Evolutionary conservation across 2,888 invertebrate genomes (phyloP), one percentile per base, ranked within the genome.

Genomic region (Athalia rosae): DNA sequence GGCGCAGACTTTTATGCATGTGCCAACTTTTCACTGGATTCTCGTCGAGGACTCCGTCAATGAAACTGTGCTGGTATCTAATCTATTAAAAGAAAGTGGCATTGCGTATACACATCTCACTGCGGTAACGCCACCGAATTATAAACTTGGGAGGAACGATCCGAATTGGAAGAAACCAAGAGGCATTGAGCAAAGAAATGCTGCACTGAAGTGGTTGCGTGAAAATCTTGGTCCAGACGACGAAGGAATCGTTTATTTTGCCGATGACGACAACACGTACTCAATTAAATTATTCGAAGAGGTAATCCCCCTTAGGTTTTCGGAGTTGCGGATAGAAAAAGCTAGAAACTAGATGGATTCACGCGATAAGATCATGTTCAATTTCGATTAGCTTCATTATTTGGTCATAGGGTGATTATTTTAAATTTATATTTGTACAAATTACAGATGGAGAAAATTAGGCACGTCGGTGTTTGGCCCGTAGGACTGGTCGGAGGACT

Each of bases 181-280:
- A 80, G 98, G 98, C 0, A 97, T 98, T 0, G 95, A 95, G 82
- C 98, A 99, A 89, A 92, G 98, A 79, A 99, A 99, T 90, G 90
- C 93, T 61, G 99, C 96, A 0, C 89, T 98, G 53, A 91, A 93
- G 73, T 98, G 98, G 98, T 90, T 97, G 0, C 91, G 96, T 80
- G 91, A 92, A 1, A 93, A 94, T 88, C 89, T 93, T 50, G 88
- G 91, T n/a, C 91, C 91, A 59, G 92, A 92, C 85, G 92, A 92
- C 83, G 89, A 92, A 85, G 95, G 96, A 11, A 93, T 98, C 58
- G 94, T 99, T 0, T 99, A 95, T 90, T 99, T 99, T 89, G 98
- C 98, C 92, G 99, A 99, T 87, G 99, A 99, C 89, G 99, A 99
- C 87, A 99, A 99, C 88, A 95, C 98, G 0, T 99, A 99, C 87